Percentiles rank a stretch among this genome's conserved stretches.
These are phyloP conservation scores for Albula glossodonta DNA, from an alignment of 2,113 vertebrate species.

Conservation along the genomic window DNA sequence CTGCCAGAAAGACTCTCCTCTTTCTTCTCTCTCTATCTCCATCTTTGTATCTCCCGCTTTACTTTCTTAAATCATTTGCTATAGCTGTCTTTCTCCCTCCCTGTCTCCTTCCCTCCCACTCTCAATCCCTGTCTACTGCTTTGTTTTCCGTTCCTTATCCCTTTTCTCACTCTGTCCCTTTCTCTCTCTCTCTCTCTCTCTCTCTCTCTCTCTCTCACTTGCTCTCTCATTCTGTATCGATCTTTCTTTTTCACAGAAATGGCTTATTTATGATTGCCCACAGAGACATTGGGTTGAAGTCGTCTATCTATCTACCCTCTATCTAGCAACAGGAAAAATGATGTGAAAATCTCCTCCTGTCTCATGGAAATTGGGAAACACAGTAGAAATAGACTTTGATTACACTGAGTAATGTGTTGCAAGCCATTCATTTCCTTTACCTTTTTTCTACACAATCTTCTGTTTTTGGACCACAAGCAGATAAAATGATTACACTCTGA, in stretches of 20 bases:
- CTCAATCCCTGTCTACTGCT: background rate
- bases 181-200: conserved; percentile 29
- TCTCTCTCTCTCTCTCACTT: conserved; percentile 16
- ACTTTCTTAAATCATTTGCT: background rate
- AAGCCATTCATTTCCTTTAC: background rate
- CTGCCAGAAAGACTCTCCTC: background rate
- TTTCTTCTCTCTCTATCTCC: background rate
- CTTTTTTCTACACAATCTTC: background rate
- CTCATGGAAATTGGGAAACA: background rate
- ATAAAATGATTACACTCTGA: background rate
- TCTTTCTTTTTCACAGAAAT: conserved; percentile 8
- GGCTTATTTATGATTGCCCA: conserved; percentile 5
- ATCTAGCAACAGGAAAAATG: background rate
- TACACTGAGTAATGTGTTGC: background rate
- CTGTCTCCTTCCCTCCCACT: conserved; percentile 12
- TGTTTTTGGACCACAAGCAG: background rate
- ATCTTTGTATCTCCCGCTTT: no score
- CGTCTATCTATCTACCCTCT: background rate
- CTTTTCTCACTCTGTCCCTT: conserved; percentile 17
- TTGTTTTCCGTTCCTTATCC: background rate
- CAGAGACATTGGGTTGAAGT: background rate
- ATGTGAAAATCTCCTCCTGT: background rate
- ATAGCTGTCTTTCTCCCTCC: background rate
- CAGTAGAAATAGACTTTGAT: background rate
- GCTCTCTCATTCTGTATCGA: background rate